These are phyloP conservation scores for Caiman crocodilus DNA, from an alignment of 2,797 vertebrate species.

Conservation along the genomic window DNA sequence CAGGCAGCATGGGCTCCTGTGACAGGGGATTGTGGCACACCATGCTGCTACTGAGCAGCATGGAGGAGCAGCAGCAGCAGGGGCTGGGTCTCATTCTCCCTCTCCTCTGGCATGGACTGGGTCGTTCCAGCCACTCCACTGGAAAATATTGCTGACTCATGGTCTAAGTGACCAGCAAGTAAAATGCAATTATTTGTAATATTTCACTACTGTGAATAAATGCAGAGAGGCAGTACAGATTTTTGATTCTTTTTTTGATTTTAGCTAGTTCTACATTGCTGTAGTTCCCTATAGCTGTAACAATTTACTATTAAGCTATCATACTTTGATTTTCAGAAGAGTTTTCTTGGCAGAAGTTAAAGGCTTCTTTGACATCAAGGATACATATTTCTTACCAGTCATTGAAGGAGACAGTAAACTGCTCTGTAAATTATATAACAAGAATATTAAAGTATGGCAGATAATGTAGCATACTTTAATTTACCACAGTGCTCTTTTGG, in stretches of 20 bases:
- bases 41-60: no score
- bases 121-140: no score
- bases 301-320: neutral
- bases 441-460: neutral
- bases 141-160: no score
- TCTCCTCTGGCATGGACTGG: no score
- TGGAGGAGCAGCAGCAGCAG: no score
- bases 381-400: neutral
- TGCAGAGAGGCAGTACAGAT: neutral
- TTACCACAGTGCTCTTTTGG: neutral
- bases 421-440: neutral
- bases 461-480: neutral
- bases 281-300: neutral
- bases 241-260: neutral
- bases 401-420: neutral
- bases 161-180: neutral
- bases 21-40: no score
- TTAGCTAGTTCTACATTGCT: neutral
- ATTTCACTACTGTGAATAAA: neutral
- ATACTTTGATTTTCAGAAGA: neutral
- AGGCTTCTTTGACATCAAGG: neutral
- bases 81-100: no score
- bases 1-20: no score
- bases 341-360: neutral
- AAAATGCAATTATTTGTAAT: neutral